Percentiles rank a stretch among this genome's conserved stretches.
Conservation (phyloP, 2,797 vertebrate species). For the Macrochelys suwanniensis region DNA sequence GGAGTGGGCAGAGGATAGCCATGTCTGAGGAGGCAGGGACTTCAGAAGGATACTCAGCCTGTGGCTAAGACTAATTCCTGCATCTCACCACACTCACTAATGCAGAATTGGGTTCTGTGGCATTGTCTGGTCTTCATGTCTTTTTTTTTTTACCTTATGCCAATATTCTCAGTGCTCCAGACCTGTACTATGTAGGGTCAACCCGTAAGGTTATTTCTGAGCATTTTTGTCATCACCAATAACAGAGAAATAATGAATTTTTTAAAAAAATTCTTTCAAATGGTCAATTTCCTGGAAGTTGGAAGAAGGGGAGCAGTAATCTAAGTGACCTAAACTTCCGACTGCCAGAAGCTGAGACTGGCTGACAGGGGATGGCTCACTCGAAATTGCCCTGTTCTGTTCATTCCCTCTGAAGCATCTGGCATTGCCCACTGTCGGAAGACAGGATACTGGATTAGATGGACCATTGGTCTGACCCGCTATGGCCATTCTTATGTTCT, state of each 20-base stretch:
- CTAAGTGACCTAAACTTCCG: not conserved
- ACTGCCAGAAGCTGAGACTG: not conserved
- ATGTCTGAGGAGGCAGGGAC: not conserved
- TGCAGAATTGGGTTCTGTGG: not conserved
- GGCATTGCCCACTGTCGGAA: not conserved
- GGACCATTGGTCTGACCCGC: not conserved
- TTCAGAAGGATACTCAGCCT: not conserved
- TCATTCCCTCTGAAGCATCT: not conserved
- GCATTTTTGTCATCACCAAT: not conserved
- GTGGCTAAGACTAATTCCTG: not conserved
- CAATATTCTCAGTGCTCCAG: rapidly evolving
- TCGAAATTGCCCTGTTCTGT: not conserved
- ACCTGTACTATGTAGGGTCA: not conserved
- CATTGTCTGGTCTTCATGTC: not conserved
- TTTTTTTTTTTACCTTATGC: not conserved
- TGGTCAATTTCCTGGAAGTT: slow-evolving; percentile 35
- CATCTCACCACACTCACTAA: not conserved
- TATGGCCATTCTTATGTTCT: not conserved
- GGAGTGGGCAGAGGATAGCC: not conserved
- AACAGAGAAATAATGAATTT: not conserved
- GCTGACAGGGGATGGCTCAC: not conserved
- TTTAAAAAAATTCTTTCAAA: not conserved
- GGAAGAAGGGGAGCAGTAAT: not conserved
- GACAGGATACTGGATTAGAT: not conserved
- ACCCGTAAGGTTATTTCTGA: not conserved